Base-by-base conservation (phyloP, 2,888 invertebrate species). In the Eudasyphora cyanicolor region DNA sequence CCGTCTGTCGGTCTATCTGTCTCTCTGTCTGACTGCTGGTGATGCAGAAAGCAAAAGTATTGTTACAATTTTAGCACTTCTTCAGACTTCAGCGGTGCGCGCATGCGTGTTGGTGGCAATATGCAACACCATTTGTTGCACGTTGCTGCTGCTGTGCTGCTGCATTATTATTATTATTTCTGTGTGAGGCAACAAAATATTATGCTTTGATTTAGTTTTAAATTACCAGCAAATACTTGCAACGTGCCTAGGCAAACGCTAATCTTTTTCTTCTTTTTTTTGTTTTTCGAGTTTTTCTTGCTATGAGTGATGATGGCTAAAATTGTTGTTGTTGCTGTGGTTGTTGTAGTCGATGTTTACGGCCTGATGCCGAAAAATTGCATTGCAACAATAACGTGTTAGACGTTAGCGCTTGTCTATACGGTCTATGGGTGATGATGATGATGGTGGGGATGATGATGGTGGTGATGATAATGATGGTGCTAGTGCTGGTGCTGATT, bases 1-100 rank as follows among this genome's bases (percentile, higher is more conserved):
- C n/a, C n/a, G n/a, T n/a, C n/a, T n/a, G n/a, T n/a, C n/a, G n/a
- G n/a, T n/a, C n/a, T n/a, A n/a, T n/a, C n/a, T n/a, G n/a, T n/a
- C n/a, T n/a, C n/a, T n/a, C n/a, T n/a, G n/a, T 10, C 45, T 12
- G 45, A 12, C 45, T 45, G 14, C 4, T 27, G 24, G 12, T n/a
- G n/a, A n/a, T 27, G 51, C 51, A 14, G 27, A 79, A 83, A 79
- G 76, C 79, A 70, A 74, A 83, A 80, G 83, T 80, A 62, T 80
- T 80, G 64, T 74, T 83, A 54, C 71, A 75, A n/a, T 77, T 49
- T 81, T 83, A 74, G 83, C 83, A 81, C 80, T 80, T 75, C 70
- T 83, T 74, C 29, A 51, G 10, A 7, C n/a, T 38, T 19, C 38
- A 64, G 4, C 24, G 21, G 35, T 27, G 57, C 24, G 12, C 21